Conservation (phyloP, 2,888 invertebrate genomes). For the Girardia tigrina region DNA sequence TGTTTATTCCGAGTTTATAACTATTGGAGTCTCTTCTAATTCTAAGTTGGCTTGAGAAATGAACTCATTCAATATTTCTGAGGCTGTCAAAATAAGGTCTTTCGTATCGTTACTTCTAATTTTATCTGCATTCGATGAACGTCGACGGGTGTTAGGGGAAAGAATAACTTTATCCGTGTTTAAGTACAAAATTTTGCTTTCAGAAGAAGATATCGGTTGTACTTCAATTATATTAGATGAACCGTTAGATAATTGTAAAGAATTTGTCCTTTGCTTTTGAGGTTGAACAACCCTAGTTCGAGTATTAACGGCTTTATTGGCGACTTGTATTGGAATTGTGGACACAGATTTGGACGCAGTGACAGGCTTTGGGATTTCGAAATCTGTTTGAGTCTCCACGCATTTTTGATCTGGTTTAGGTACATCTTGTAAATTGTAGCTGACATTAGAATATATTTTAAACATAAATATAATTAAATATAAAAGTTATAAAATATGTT, state of each 20-base stretch:
- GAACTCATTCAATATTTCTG: constrained; percentile 6
- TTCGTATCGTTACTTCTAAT: background rate
- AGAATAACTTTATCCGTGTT: background rate
- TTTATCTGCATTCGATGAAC: background rate
- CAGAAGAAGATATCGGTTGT: background rate
- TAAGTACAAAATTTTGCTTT: background rate
- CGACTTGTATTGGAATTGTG: background rate
- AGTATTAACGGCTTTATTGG: background rate
- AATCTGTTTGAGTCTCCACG: background rate
- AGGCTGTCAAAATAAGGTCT: background rate
- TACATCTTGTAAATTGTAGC: background rate
- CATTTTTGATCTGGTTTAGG: constrained; percentile 5
- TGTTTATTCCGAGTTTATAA: background rate
- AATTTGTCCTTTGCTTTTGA: background rate
- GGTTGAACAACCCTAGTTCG: background rate
- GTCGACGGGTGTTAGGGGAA: background rate
- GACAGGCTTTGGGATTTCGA: background rate
- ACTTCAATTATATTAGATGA: background rate
- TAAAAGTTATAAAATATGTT: too few species aligned
- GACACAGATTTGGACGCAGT: background rate
- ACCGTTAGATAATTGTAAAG: background rate
- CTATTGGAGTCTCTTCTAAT: background rate
- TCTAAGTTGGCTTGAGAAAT: background rate
- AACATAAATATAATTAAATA: too few species aligned
- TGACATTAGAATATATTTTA: background rate